Evolutionary conservation across 2,113 vertebrate species (phyloP), one percentile per base, ranked within the genome.

Genomic region (Erpornis zantholeuca): DNA sequence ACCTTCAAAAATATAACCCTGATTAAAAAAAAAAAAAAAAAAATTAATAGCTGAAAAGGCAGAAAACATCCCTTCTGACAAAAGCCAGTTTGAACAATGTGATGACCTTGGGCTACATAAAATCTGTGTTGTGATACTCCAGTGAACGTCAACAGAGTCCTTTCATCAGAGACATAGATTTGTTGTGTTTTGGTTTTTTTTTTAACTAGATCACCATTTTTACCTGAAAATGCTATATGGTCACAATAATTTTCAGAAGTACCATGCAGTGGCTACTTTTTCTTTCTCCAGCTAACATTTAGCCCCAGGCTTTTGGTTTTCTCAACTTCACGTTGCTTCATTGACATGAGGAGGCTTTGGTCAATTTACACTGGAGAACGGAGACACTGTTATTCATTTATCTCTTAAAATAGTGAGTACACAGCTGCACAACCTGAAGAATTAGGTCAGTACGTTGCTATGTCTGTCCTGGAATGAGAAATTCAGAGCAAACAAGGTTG

Each of bases 1-100:
- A 97, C 95, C 93, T 94, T 94, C 66, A 76, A 92, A 96, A 95
- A 96, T 69, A 96, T 50, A 96, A 84, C 65, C 29, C 47, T 42
- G 71, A 94, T 64, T 6, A 7, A 61, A 61, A 60, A 38, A 40
- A 6, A 9, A 61, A 61, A 60, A 38, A 38, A 47, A 31, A 72
- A 38, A n/a, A n/a, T 29, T 20, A 87, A 63, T 70, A 33, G 65
- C 49, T 85, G 78, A 80, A 86, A 93, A 50, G 42, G 60, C 38
- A 86, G 59, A 95, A 96, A 95, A 79, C 54, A 91, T 89, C 72
- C 52, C 53, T 52, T 59, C 25, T 64, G 86, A 89, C 82, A 80
- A 88, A 89, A 91, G 95, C 78, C 54, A 35, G 28, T 73, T 69
- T 73, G 73, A 93, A 81, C 23, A 88, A 42, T 10, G 8, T 2